These are phyloP conservation scores for Drosophila lacicola DNA, from an alignment of 2,888 invertebrate species.

Conservation along the genomic window DNA sequence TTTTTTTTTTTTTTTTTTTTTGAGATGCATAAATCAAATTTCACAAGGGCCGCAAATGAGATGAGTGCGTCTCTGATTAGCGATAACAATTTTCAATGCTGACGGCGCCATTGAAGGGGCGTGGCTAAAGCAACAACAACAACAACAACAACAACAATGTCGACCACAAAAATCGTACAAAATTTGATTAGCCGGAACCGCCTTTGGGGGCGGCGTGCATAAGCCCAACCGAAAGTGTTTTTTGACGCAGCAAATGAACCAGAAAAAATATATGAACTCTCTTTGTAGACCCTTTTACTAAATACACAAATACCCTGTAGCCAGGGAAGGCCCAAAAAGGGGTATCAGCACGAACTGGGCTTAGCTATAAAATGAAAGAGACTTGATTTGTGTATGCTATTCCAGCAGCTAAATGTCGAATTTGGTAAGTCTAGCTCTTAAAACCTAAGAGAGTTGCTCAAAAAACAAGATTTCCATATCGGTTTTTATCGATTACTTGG, in stretches of 20 bases:
- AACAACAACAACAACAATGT: conserved; percentile 16
- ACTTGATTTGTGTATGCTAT: no score
- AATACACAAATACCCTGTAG: conserved; percentile 5
- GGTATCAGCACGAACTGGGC: background rate
- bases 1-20: background rate
- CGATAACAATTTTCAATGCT: conserved; percentile 45
- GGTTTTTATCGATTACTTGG: no score
- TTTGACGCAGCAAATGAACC: conserved; percentile 35
- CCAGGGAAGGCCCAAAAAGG: no score
- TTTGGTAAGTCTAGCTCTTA: no score
- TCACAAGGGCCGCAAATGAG: conserved; percentile 41
- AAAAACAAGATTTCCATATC: no score
- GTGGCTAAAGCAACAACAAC: conserved; percentile 16
- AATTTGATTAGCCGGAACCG: conserved; percentile 66
- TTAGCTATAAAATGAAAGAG: no score
- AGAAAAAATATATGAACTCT: conserved; percentile 10
- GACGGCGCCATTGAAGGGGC: conserved; percentile 33
- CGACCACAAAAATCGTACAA: conserved; percentile 23
- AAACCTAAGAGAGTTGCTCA: no score
- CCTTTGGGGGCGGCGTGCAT: conserved; percentile 11
- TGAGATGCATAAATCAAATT: conserved; percentile 41
- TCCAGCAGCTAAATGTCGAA: no score
- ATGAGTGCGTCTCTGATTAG: conserved; percentile 50
- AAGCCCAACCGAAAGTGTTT: conserved; percentile 51
- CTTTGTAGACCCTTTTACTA: background rate